Evolutionary conservation across 2,113 vertebrate genomes (phyloP).

Genomic region (Carassius carassius): DNA sequence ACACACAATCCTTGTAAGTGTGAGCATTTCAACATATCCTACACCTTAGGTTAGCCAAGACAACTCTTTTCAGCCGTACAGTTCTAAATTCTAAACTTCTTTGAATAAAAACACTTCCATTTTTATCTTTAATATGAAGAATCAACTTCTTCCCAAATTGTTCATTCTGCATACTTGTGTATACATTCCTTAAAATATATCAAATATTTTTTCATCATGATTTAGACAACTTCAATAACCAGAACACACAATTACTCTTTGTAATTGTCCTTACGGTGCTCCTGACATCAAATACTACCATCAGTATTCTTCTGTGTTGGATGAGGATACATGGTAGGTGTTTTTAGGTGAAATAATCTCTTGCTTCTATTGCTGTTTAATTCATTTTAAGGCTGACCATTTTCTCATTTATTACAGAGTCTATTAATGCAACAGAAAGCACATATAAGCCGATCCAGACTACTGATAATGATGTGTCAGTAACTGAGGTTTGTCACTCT

Average conservation of each 20-base stretch:
- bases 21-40: not conserved
- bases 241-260: not conserved
- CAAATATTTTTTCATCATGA: not conserved
- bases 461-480: conserved; percentile 7
- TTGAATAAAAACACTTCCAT: not conserved
- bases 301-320: conserved; percentile 1
- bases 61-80: not conserved
- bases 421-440: not conserved
- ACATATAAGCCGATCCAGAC: not conserved
- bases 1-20: not conserved
- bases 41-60: not conserved
- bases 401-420: not conserved
- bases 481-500: not conserved
- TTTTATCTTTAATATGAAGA: not conserved
- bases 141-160: not conserved
- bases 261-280: not conserved
- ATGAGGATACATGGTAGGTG: not conserved
- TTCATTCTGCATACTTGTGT: not conserved
- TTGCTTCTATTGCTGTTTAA: not conserved
- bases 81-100: not conserved
- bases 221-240: not conserved
- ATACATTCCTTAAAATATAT: not conserved
- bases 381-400: not conserved
- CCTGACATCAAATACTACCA: not conserved
- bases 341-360: not conserved